These are phyloP conservation scores for Dendrocopos noguchii DNA, from an alignment of 2,113 vertebrate species.

Conservation along the genomic window DNA sequence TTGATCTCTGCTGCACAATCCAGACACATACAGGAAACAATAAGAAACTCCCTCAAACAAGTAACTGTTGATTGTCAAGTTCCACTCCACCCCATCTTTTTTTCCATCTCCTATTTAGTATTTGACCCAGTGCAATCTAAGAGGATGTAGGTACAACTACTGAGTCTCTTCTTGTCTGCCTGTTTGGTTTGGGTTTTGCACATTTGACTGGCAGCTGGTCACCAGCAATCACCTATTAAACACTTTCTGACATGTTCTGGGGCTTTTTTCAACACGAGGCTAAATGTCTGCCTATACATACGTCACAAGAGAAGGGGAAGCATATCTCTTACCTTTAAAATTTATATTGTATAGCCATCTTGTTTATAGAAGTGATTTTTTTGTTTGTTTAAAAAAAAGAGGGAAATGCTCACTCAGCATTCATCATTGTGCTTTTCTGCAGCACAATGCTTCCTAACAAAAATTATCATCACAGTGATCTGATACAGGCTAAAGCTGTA, in stretches of 20 bases:
- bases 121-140: neutral
- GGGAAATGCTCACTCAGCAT: neutral
- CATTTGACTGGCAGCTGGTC: neutral
- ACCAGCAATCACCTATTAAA: neutral
- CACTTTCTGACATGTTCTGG: neutral
- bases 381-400: neutral
- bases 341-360: neutral
- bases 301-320: neutral
- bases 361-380: neutral
- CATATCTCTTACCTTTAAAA: neutral
- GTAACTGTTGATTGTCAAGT: neutral
- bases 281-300: neutral
- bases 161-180: neutral
- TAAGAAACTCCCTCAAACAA: neutral
- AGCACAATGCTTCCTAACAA: neutral
- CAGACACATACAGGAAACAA: neutral
- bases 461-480: neutral
- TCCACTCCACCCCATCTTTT: neutral
- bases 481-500: neutral
- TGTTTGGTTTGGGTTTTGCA: neutral
- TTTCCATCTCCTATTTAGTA: neutral
- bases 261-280: neutral
- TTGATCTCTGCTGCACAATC: neutral
- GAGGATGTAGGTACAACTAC: neutral
- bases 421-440: neutral